Evolutionary conservation across 2,888 invertebrate genomes (phyloP), one percentile per base, ranked within the genome.

Genomic region (Copidosoma aretas): DNA sequence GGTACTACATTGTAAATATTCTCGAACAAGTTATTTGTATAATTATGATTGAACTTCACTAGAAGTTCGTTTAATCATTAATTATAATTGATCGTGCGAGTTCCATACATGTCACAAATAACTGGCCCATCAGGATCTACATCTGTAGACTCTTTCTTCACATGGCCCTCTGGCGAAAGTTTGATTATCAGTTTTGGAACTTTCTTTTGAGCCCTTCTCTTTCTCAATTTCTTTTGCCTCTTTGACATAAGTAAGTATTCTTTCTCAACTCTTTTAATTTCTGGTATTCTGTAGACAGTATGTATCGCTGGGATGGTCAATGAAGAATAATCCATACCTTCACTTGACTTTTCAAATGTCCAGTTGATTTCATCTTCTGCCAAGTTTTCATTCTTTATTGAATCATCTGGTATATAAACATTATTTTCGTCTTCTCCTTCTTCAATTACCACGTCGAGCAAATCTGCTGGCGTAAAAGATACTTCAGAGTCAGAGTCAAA

Each of bases 81-180:
- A n/a, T 79, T 73, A 61, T 77, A 79, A 70, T 71, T 80, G 21
- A 77, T 58, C 10, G 81, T 79, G 39, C 62, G 77, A 0, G 73
- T 65, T 5, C 77, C 78, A 43, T 78, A 74, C 66, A 77, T 71
- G 10, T 78, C 73, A 52, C 71, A 72, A 19, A 78, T 46, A 12
- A 76, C 76, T 62, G 65, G 68, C 15, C 51, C 1, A 14, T 62
- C 60, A 39, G 19, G n/a, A 1, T 25, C 59, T 5, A 12, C 1
- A 12, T 8, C 25, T 2, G 15, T 1, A 17, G 41, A 1, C 41
- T 51, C 59, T 22, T 46, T 17, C 57, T 64, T 59, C 1, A 62
- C 21, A 0, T 52, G 39, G 1, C 19, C n/a, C 10, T 17, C 39
- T 43, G 54, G 58, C 14, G 51, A 51, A 1, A 14, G 57, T 32